These are phyloP conservation scores for Willowsia nigromaculata DNA, from an alignment of 2,888 invertebrate species.

Conservation along the genomic window DNA sequence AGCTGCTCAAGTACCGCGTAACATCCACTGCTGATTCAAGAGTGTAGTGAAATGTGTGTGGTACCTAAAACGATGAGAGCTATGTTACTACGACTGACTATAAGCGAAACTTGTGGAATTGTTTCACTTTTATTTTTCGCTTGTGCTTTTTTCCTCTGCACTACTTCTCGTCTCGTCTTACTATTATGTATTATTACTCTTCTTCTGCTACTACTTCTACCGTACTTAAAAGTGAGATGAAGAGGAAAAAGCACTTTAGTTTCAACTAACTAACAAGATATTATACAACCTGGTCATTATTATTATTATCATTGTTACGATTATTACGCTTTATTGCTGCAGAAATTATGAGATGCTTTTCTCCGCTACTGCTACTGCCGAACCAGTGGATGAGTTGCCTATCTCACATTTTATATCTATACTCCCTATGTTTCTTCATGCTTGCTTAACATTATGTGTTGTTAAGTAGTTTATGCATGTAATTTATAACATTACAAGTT, in stretches of 20 bases:
- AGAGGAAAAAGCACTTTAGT: slow-evolving; percentile 48
- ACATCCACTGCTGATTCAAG: background rate
- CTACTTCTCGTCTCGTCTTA: background rate
- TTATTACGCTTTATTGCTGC: slow-evolving; percentile 74
- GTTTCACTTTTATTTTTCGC: slow-evolving; percentile 38
- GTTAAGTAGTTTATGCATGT: slow-evolving; percentile 32
- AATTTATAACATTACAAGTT: slow-evolving; percentile 47
- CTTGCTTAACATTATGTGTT: slow-evolving; percentile 21
- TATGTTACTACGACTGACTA: background rate
- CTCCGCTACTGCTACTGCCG: background rate
- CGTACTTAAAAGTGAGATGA: slow-evolving; percentile 30
- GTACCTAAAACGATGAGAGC: background rate
- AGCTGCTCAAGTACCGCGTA: background rate
- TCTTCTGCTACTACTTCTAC: background rate
- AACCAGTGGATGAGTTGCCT: background rate
- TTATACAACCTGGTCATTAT: slow-evolving; percentile 57
- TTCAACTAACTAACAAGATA: slow-evolving; percentile 62
- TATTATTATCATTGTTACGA: slow-evolving; percentile 72
- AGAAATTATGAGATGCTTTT: slow-evolving; percentile 74
- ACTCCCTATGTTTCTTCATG: background rate
- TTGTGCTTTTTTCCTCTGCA: background rate
- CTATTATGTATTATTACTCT: background rate
- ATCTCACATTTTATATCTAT: background rate
- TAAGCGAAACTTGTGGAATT: background rate
- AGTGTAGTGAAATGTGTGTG: background rate